Conservation (phyloP, 2,888 invertebrate genomes). For the Cosmorhoe ocellata region DNA sequence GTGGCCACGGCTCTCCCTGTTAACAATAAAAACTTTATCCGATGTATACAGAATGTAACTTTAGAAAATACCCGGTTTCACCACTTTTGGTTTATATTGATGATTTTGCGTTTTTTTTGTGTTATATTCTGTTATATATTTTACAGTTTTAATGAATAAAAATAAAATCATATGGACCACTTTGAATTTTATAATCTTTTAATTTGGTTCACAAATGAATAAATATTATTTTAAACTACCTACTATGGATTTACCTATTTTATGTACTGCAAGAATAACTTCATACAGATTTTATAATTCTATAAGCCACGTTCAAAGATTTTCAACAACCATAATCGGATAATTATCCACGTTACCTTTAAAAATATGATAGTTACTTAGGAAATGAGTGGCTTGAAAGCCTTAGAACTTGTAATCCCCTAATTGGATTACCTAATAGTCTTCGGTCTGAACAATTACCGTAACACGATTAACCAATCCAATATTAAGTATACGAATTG, state of each 20-base stretch:
- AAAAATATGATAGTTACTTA: constrained; percentile 35
- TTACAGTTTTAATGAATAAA: neutral
- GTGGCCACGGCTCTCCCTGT: constrained; percentile 76
- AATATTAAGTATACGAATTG: constrained; percentile 55
- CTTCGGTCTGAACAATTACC: constrained; percentile 49
- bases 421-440: constrained; percentile 56
- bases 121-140: neutral
- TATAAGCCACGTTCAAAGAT: neutral
- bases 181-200: too few relatives aligned
- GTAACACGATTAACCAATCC: constrained; percentile 59
- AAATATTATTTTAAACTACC: too few relatives aligned
- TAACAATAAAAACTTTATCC: constrained; percentile 82
- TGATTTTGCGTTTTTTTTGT: constrained; percentile 8
- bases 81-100: constrained; percentile 48
- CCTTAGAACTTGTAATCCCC: constrained; percentile 46
- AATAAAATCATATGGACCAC: too few relatives aligned
- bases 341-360: constrained; percentile 28
- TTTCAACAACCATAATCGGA: constrained; percentile 8
- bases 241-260: too few relatives aligned
- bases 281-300: too few relatives aligned
- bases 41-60: constrained; percentile 74
- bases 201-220: too few relatives aligned
- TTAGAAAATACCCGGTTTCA: constrained; percentile 58
- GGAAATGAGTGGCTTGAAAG: constrained; percentile 44
- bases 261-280: too few relatives aligned